Evolutionary conservation across 2,113 vertebrate genomes (phyloP).

Genomic region (Petromus typicus): DNA sequence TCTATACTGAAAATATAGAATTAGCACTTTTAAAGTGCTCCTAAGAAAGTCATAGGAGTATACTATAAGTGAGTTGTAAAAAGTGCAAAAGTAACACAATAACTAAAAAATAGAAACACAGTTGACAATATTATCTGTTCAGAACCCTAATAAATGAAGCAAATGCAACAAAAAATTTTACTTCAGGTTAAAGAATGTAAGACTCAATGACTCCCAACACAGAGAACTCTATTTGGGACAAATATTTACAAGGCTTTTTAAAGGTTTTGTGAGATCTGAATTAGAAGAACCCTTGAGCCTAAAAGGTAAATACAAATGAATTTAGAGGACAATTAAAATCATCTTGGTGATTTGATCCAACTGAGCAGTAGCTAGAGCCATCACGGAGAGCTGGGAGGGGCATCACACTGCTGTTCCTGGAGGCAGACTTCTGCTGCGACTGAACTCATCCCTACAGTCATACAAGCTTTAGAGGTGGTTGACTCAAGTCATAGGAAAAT

Average conservation of each 20-base stretch:
- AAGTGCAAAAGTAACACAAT: background rate
- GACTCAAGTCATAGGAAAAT: background rate
- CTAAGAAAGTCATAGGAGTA: background rate
- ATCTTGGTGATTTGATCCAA: background rate
- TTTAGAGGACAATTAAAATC: background rate
- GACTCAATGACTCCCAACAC: background rate
- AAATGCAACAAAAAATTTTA: background rate
- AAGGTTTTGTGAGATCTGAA: background rate
- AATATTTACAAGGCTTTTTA: background rate
- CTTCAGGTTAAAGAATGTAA: background rate
- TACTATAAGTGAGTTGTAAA: background rate
- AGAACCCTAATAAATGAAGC: background rate
- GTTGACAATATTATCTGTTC: background rate
- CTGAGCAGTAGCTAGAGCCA: slow-evolving; percentile 18
- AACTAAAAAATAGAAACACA: background rate
- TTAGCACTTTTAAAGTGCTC: background rate
- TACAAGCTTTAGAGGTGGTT: background rate
- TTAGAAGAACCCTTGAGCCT: background rate
- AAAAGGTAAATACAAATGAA: background rate
- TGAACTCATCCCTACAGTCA: background rate
- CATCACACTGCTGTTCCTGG: background rate
- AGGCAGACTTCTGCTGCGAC: background rate
- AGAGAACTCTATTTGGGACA: background rate
- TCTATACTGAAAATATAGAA: background rate
- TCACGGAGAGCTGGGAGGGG: background rate